Conservation (phyloP, 2,113 vertebrate genomes). For the Pedionomus torquatus region DNA sequence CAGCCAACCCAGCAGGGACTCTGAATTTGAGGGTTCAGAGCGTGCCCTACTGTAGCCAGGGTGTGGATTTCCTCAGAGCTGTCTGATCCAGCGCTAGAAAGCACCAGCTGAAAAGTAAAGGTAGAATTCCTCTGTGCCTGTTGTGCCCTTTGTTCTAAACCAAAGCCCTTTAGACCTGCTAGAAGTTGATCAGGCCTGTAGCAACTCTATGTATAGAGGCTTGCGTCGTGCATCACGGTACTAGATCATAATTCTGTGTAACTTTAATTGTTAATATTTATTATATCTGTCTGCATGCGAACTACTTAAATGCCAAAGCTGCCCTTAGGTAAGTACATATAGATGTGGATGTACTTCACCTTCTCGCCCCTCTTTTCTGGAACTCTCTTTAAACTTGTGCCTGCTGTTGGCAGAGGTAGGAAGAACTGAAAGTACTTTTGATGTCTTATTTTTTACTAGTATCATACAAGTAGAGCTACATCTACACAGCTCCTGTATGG, state of each 20-base stretch:
- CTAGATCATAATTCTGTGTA: background rate
- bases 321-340: background rate
- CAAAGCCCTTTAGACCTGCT: background rate
- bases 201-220: fast-evolving
- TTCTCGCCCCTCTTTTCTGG: background rate
- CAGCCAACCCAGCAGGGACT: background rate
- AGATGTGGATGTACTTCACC: background rate
- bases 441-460: background rate
- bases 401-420: background rate
- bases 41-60: background rate
- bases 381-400: background rate
- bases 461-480: background rate
- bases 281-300: background rate
- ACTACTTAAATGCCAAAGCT: background rate
- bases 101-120: background rate
- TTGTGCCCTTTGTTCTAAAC: background rate
- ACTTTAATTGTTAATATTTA: background rate
- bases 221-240: fast-evolving
- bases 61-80: background rate
- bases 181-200: fast-evolving
- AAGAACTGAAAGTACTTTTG: background rate
- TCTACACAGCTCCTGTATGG: background rate
- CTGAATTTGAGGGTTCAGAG: background rate
- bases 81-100: background rate
- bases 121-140: background rate